Percentiles rank a stretch among this genome's conserved stretches.
These are phyloP conservation scores for Lepidonotus clava DNA, from an alignment of 2,888 invertebrate genomes.

Conservation along the genomic window DNA sequence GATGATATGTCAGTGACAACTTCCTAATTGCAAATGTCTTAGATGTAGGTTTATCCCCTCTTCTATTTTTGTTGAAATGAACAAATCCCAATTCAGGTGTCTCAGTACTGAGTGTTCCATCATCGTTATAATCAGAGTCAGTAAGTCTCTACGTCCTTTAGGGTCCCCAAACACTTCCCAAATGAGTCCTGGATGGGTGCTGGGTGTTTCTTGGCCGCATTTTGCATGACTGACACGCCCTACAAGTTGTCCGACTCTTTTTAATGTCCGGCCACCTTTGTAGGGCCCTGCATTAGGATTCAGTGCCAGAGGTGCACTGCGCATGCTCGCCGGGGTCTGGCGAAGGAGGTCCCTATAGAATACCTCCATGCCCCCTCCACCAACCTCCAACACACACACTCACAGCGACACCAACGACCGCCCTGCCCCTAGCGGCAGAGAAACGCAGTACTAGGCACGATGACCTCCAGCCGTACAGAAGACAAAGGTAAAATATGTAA, in stretches of 20 bases:
- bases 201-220: neutral
- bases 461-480: slow-evolving; percentile 20
- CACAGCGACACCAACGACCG: neutral
- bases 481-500: slow-evolving; percentile 47
- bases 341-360: neutral
- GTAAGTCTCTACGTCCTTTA: no score
- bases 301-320: neutral
- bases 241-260: neutral
- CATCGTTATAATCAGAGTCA: no score
- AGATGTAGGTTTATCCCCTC: no score
- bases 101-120: no score
- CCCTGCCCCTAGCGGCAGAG: neutral
- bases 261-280: neutral
- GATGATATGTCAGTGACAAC: no score
- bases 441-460: slow-evolving; percentile 18
- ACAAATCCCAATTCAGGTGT: no score
- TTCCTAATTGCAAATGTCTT: no score
- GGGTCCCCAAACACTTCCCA: no score
- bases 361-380: neutral
- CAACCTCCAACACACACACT: neutral
- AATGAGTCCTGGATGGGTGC: no score
- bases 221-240: no score
- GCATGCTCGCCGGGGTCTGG: neutral
- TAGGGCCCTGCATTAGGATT: neutral
- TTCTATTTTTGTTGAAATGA: no score